Evolutionary conservation across 2,113 vertebrate species (phyloP).

Genomic region (Abramis brama): DNA sequence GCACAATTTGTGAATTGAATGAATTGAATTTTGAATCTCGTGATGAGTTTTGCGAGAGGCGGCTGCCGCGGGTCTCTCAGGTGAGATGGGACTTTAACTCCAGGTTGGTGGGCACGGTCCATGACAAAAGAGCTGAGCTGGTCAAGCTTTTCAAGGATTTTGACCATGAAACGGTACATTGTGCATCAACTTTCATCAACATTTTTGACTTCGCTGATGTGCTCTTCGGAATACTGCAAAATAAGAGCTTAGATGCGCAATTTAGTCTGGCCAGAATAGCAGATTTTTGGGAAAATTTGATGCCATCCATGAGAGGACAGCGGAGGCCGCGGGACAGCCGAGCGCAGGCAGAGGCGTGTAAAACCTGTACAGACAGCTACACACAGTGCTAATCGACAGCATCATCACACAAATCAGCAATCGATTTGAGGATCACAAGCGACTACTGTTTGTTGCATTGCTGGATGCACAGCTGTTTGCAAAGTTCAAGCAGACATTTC

Average conservation of each 20-base stretch:
- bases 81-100: not conserved
- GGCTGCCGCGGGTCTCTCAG: not conserved
- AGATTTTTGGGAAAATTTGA: not conserved
- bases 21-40: not conserved
- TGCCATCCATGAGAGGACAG: not conserved
- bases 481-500: not conserved
- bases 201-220: not conserved
- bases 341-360: too few relatives aligned
- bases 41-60: not conserved
- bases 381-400: not conserved
- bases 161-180: not conserved
- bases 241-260: not conserved
- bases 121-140: not conserved
- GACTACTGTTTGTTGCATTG: not conserved
- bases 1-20: not conserved
- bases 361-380: not conserved
- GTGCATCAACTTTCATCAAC: not conserved
- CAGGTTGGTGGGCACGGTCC: not conserved
- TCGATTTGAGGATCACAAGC: not conserved
- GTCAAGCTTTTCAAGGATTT: not conserved
- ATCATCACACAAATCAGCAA: not conserved
- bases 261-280: not conserved
- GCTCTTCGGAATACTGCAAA: not conserved
- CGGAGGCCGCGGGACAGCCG: too few relatives aligned
- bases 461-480: not conserved